Conservation (phyloP, 2,113 vertebrate genomes). For the Seriola aureovittata region DNA sequence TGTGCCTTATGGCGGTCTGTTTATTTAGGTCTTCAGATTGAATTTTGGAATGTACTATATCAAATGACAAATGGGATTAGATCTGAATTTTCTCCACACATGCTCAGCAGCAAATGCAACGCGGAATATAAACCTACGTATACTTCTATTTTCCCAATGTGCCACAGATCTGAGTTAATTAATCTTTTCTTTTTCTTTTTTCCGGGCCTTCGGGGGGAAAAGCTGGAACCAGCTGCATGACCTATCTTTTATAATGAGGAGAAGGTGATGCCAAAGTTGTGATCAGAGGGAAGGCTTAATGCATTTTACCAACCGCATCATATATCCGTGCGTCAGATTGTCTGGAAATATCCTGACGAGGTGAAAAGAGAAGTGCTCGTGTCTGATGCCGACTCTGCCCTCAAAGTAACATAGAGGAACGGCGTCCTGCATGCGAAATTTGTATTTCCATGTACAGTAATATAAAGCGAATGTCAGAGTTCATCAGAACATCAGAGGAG, state of each 20-base stretch:
- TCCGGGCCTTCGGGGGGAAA: background rate
- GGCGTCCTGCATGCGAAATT: background rate
- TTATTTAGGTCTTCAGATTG: conserved; percentile 30
- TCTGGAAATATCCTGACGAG: background rate
- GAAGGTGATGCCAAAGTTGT: background rate
- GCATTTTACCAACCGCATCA: conserved; percentile 5
- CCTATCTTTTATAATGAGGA: conserved; percentile 46
- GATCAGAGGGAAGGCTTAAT: conserved; percentile 37
- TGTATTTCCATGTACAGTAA: background rate
- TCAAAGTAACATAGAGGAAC: background rate
- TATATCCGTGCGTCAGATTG: background rate
- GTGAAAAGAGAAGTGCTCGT: background rate
- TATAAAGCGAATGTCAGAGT: background rate
- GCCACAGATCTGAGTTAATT: background rate
- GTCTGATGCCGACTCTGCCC: background rate
- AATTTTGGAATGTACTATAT: conserved; percentile 13
- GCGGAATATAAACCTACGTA: background rate
- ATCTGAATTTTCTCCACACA: background rate
- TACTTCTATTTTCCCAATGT: background rate
- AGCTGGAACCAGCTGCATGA: conserved; percentile 1
- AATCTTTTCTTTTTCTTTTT: background rate
- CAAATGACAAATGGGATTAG: conserved; percentile 26
- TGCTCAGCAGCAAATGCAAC: background rate
- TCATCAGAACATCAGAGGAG: background rate
- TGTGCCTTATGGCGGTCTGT: conserved; percentile 30